A percentile compares a stretch with the other conserved stretches of the same genome.
Conservation (phyloP, 2,797 vertebrate species). For the Ptychobarbus kaznakovi region DNA sequence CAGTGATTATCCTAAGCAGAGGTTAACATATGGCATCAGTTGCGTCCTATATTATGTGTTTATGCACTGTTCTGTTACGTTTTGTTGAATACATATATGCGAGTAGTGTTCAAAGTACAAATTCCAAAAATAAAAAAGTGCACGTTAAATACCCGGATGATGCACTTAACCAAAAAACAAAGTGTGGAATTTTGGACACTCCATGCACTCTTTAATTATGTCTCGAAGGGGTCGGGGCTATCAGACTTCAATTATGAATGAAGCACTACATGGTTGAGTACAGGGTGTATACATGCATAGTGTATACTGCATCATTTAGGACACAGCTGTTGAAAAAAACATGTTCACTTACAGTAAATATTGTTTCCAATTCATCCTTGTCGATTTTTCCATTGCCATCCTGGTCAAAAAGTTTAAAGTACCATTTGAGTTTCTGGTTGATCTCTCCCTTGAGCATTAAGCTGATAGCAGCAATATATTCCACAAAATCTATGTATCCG, state of each 20-base stretch:
- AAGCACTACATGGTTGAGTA: background rate
- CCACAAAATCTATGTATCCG: constrained; percentile 91
- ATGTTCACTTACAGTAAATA: constrained; percentile 81
- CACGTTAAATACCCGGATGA: background rate
- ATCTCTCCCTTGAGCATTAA: constrained; percentile 89
- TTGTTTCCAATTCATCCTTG: constrained; percentile 88
- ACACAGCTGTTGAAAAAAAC: background rate
- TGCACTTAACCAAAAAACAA: background rate
- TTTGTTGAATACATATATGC: background rate
- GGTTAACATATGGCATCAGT: background rate
- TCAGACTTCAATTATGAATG: background rate
- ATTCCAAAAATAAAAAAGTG: background rate
- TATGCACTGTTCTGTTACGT: background rate
- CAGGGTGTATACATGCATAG: background rate
- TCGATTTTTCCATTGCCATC: constrained; percentile 92
- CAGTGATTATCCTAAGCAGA: background rate
- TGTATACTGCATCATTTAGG: background rate
- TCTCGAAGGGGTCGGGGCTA: background rate
- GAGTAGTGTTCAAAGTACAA: background rate
- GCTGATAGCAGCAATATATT: constrained; percentile 92
- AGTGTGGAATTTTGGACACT: background rate
- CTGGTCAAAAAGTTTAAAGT: constrained; percentile 94
- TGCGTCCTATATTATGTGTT: background rate
- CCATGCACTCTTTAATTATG: background rate
- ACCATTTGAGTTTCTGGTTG: constrained; percentile 95